Base-by-base conservation (phyloP, 2,113 vertebrate species). In the Macquaria australasica region DNA sequence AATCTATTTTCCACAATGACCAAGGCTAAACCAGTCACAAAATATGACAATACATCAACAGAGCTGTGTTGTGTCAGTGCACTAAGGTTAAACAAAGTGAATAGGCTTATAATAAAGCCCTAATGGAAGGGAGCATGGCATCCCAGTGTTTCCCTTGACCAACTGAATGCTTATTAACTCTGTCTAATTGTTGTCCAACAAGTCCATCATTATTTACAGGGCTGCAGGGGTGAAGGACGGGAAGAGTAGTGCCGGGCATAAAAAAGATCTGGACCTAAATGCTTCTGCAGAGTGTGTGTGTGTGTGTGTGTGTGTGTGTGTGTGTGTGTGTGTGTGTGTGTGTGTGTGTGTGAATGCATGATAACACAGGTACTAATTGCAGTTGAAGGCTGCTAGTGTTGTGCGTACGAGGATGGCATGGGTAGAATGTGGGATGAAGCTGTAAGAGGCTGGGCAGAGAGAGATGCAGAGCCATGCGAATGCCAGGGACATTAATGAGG, bases 401-500 rank as follows among this genome's bases (percentile, higher is more conserved):
- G 77, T n/a, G n/a, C 74, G 20, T 77, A 75, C 53, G 56, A 77
- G 83, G 85, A 70, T 68, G 81, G 59, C 81, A 86, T 60, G 88
- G 87, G 28, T 60, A 86, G 88, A 89, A 91, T 89, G 77, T 59
- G 77, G 67, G 83, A 93, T 92, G 93, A 92, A 92, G 90, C 87
- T 79, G 85, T 84, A 60, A 80, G 82, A 79, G 84, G 86, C 77
- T 45, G 69, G 77, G 59, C 68, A 43, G 23, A 72, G 25, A 86
- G 79, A 78, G 85, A 86, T 56, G 79, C 83, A 82, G 82, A 82
- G 77, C 83, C 78, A 70, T 88, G 77, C 45, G 70, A 87, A 92
- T 90, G 84, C 90, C 86, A 73, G 85, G 67, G 77, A 81, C 90
- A 73, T 90, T 94, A 92, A 93, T 90, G 91, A 94, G 92, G 86